Conservation (phyloP, 2,113 vertebrate species). For the Orcinus orca region DNA sequence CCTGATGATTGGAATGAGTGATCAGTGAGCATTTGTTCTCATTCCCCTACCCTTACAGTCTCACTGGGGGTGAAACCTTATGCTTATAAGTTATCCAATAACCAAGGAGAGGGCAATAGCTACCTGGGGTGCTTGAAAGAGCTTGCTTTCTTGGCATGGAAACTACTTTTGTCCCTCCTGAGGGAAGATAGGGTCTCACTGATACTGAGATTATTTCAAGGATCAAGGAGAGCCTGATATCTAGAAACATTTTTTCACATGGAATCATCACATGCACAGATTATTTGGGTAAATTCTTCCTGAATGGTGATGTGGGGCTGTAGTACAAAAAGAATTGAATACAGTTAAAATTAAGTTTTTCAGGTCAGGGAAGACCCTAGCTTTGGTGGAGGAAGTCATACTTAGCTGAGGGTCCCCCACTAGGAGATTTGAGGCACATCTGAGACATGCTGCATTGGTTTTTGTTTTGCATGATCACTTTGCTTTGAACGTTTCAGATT, state of each 20-base stretch:
- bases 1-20: not conserved
- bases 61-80: not conserved
- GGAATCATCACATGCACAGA: not conserved
- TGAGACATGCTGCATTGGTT: not conserved
- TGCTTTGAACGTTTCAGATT: conserved; percentile 5
- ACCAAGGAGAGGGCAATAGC: not conserved
- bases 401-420: not conserved
- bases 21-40: not conserved
- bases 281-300: not conserved
- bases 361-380: not conserved
- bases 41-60: not conserved
- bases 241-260: not conserved
- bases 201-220: not conserved
- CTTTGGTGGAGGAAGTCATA: not conserved
- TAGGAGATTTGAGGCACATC: not conserved
- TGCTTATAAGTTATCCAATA: not conserved
- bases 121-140: not conserved
- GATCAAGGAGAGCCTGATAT: not conserved
- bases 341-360: not conserved
- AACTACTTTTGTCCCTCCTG: not conserved
- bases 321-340: not conserved
- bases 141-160: not conserved
- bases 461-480: not conserved
- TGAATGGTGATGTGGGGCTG: not conserved
- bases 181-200: not conserved